Base-by-base conservation (phyloP, 2,113 vertebrate species). In the Colius striatus region DNA sequence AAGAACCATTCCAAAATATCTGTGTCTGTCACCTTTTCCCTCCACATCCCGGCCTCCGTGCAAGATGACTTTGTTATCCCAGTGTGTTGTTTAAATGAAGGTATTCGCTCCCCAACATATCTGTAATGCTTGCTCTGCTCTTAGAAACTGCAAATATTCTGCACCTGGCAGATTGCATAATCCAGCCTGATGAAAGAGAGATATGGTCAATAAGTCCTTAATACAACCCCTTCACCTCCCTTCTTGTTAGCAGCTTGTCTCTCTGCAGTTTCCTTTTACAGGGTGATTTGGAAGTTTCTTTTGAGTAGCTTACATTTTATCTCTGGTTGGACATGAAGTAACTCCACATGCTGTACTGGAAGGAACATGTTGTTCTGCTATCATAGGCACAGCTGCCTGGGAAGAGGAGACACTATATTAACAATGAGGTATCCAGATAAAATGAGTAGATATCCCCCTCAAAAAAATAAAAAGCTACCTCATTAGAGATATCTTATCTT, bases 331-430 rank as follows among this genome's bases (percentile, higher is more conserved):
- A 92, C 95, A 97, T 97, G 84, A 97, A 97, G 94, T 96, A 94
- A 96, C 90, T 96, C 88, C 70, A 70, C 89, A 94, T 7, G 85
- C 87, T 94, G 94, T 97, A 84, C 95, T 96, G 90, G 67, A 95
- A 79, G 66, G 97, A 98, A 98, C 96, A 97, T 90, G 94, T 95
- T 98, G 97, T 98, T 98, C 97, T 97, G 85, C 72, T 90, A 63
- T 87, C 91, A 95, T 10, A 95, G 95, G 67, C 91, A 90, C 84
- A 96, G 96, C 83, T 96, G 80, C 77, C 92, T 89, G 81, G 91
- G 96, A 89, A 93, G 91, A 97, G 73, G 92, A 96, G 89, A 76
- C 89, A 41, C 38, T 41, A 41, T 96, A 88, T 96, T 97, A 94
- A 92, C 97, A 97, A 96, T 90, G 80, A 97, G 62, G 45, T 88